Evolutionary conservation across 2,797 vertebrate genomes (phyloP), one percentile per base, ranked within the genome.

Genomic region (Gymnothorax javanicus): DNA sequence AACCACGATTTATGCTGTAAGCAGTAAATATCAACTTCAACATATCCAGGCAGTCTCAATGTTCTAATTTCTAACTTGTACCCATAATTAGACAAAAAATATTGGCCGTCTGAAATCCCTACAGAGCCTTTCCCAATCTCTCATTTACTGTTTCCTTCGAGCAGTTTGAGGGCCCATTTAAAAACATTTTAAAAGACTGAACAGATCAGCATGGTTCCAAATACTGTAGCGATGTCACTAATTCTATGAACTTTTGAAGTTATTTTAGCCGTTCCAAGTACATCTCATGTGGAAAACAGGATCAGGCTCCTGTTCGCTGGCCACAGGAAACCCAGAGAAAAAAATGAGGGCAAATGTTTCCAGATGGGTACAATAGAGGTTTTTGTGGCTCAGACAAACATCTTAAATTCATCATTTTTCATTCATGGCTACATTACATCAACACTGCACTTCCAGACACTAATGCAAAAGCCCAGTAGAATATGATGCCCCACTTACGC

Each of bases 331-430:
- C 77, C 77, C 77, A n/a, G 33, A 52, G 52, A 54, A 56, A 23
- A 81, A 81, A 56, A 50, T 23, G 52, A 56, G 20, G 56, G 56
- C 52, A 81, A 81, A 81, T n/a, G 77, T 43, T 81, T 81, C 77
- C 77, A 81, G 77, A 54, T 81, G 77, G 52, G 77, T 81, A 56
- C n/a, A 56, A n/a, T 81, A 20, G 33, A 52, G 17, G 23, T 77
- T 81, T 20, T 52, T 54, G 77, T n/a, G 50, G 77, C 56, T 8
- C 77, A 81, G 52, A 81, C 50, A 81, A 50, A 54, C 2, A 52
- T 11, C 33, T 81, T 54, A 81, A 81, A 13, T 81, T 81, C 8
- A 81, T 81, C 77, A 54, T 7, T 23, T 81, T 81, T 56, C 6
- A 67, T 67, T n/a, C 23, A 67, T 25, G 23, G 20, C 23, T n/a